phyloP scores from a whole-genome alignment of 2,888 invertebrate genomes.

The Agapetus fuscipes region DNA sequence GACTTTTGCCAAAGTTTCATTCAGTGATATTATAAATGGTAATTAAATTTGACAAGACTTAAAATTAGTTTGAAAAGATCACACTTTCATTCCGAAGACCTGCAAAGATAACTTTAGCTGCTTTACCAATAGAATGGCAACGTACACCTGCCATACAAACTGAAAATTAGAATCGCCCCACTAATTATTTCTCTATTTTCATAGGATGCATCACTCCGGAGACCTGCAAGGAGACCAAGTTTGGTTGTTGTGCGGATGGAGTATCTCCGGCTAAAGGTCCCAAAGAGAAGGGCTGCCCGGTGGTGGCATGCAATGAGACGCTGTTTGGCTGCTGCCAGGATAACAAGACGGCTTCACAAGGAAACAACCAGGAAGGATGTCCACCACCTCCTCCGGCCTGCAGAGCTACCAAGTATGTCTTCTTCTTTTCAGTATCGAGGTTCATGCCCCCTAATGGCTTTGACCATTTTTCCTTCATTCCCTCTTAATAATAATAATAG shows the following conservation, averaged over 20 bases:
- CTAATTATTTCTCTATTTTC: too few relatives aligned
- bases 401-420: slow-evolving; percentile 43
- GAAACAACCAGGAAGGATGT: slow-evolving; percentile 79
- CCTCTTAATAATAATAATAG: too few relatives aligned
- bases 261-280: slow-evolving; percentile 67
- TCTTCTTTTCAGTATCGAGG: slow-evolving; percentile 18
- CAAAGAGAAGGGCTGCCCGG: slow-evolving; percentile 65
- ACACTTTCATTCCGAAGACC: too few relatives aligned
- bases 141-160: too few relatives aligned
- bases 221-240: slow-evolving; percentile 66
- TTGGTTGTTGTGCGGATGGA: slow-evolving; percentile 76
- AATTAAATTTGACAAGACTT: too few relatives aligned
- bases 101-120: too few relatives aligned
- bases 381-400: slow-evolving; percentile 54
- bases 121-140: too few relatives aligned
- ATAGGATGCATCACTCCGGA: slow-evolving; percentile 59
- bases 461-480: not conserved
- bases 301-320: slow-evolving; percentile 60
- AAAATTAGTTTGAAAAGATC: too few relatives aligned
- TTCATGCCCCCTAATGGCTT: not conserved
- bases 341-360: slow-evolving; percentile 64
- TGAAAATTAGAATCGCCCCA: too few relatives aligned
- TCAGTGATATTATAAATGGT: too few relatives aligned
- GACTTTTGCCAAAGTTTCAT: too few relatives aligned
- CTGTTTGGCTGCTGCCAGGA: slow-evolving; percentile 85